phyloP scores from a whole-genome alignment of 23 tunicate species.

The Ciona savignyi region DNA sequence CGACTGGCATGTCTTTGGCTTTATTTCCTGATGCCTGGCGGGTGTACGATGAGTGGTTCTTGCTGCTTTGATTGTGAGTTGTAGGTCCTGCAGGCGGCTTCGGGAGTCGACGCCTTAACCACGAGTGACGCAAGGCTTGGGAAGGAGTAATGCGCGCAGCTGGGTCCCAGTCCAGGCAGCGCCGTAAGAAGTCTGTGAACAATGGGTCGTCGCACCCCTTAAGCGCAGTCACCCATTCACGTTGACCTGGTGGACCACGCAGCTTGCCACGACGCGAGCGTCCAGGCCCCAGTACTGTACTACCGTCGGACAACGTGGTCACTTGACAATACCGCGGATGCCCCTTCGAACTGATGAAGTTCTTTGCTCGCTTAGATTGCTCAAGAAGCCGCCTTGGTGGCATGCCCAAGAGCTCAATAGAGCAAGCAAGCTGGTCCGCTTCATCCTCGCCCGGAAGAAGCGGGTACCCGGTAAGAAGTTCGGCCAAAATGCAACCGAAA shows the following conservation, averaged over 20 bases:
- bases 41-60: slow-evolving; percentile 29
- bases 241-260: slow-evolving; percentile 89
- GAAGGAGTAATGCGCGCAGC: slow-evolving; percentile 71
- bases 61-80: slow-evolving; percentile 4
- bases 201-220: slow-evolving; percentile 88
- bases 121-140: slow-evolving; percentile 92
- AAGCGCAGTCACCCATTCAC: slow-evolving; percentile 88
- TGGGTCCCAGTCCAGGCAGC: slow-evolving; percentile 98
- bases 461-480: slow-evolving; percentile 92
- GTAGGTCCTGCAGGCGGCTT: no score
- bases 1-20: slow-evolving; percentile 48
- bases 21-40: slow-evolving; percentile 42
- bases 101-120: slow-evolving; percentile 90
- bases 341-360: slow-evolving; percentile 91
- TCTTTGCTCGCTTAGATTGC: slow-evolving; percentile 85
- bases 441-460: slow-evolving; percentile 96
- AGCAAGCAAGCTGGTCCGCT: slow-evolving; percentile 94
- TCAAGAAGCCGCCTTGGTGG: slow-evolving; percentile 86
- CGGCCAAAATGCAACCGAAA: slow-evolving; percentile 97
- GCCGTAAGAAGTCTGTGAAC: slow-evolving; percentile 75
- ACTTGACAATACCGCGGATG: slow-evolving; percentile 94
- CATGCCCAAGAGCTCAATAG: slow-evolving; percentile 95
- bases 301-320: slow-evolving; percentile 82
- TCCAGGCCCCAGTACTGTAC: slow-evolving; percentile 84
- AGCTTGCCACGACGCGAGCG: slow-evolving; percentile 82